A percentile compares a stretch with the other conserved stretches of the same genome.
Conservation (phyloP, 2,888 invertebrate genomes). For the Spilarctia lutea region DNA sequence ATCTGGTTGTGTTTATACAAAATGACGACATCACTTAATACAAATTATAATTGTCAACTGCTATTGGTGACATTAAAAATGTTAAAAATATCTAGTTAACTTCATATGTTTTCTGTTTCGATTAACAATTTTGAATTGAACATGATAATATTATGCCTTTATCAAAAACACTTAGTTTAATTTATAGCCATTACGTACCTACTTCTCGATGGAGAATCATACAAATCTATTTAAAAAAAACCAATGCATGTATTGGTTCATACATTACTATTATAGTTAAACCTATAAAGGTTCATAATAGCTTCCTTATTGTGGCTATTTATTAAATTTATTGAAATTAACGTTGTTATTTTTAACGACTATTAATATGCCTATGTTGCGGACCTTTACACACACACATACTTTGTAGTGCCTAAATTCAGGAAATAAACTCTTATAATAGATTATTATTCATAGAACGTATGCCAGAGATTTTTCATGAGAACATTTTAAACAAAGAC, state of each 20-base stretch:
- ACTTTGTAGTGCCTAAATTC: neutral
- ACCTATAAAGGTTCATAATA: neutral
- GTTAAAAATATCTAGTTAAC: no score
- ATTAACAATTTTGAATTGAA: slow-evolving; percentile 2
- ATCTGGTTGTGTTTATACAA: neutral
- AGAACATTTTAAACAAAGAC: neutral
- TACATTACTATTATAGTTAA: neutral
- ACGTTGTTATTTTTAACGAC: neutral
- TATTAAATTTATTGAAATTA: neutral
- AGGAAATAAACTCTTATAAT: neutral
- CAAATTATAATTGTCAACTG: neutral
- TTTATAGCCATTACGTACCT: neutral
- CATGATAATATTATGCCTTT: neutral
- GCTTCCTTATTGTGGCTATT: neutral
- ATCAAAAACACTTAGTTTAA: neutral
- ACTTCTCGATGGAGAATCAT: neutral
- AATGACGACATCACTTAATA: neutral
- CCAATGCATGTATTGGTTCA: neutral
- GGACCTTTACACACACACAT: neutral
- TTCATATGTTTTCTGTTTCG: no score
- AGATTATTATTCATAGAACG: neutral
- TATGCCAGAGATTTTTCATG: neutral
- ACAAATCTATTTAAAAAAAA: neutral
- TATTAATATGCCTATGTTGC: neutral
- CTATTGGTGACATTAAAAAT: neutral